Evolutionary conservation across 2,888 invertebrate species (phyloP), one percentile per base, ranked within the genome.

Genomic region (Nematopogon swammerdamellus): DNA sequence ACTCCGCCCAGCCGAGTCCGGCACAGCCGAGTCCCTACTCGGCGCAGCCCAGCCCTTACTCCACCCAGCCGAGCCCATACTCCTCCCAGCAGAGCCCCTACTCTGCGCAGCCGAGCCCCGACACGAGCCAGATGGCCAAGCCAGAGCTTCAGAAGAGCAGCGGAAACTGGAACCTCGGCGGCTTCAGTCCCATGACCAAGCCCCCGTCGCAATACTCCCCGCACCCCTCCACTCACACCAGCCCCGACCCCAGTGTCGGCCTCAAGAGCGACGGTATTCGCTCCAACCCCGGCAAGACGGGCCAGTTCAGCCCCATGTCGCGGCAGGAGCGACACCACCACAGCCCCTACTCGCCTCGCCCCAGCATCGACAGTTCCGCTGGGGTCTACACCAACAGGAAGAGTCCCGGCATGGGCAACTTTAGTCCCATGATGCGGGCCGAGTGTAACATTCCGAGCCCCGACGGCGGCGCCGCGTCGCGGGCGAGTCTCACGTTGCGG

Each of bases 1-100:
- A 79, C 55, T 76, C 77, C 2, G 70, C 77, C 29, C 76, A 76
- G 58, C 77, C 76, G 47, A 74, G 74, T 51, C 71, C 70, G 72
- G 77, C 36, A n/a, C 80, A 79, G 54, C 80, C 79, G 19, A 79
- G 79, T 56, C 77, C 79, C 1, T 77, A 77, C 51, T 75, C 76
- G 2, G 66, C 76, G 0, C 76, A 76, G 51, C 76, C 75, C 19
- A 76, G 76, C 54, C 72, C 0, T 8, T 77, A 77, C 56, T 76
- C 76, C 5, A 63, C 76, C 2, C 76, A 76, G 50, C 76, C 73
- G 18, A 76, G 76, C 56, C 77, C 77, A 0, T 79, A 77, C 54
- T 75, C 77, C n/a, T 72, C 75, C 4, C 76, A 76, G 54, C 75
- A 73, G 47, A 77, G 77, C 56, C 76, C 76, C 1, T 77, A 75